phyloP scores from a whole-genome alignment of 2,113 vertebrate genomes.

The Sterrhoptilus dennistouni region DNA sequence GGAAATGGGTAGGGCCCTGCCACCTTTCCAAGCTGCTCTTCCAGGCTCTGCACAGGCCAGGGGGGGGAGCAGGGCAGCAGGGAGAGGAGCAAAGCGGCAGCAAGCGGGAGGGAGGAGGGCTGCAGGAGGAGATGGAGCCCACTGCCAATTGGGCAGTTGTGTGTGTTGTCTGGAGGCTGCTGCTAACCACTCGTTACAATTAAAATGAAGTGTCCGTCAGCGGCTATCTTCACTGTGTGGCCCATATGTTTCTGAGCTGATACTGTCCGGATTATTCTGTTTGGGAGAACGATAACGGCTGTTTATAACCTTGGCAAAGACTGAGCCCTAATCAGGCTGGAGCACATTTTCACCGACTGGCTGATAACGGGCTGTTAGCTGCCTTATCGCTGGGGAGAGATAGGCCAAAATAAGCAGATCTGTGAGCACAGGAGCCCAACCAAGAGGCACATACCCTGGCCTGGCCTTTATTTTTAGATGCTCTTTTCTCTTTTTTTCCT shows the following conservation, averaged over 20 bases:
- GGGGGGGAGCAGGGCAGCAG: neutral
- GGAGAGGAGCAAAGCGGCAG: neutral
- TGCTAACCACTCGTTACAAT: constrained; percentile 89
- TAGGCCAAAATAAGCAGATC: constrained; percentile 88
- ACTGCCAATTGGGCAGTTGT: constrained; percentile 74
- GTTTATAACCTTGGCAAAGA: constrained; percentile 99
- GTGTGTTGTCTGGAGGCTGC: constrained; percentile 76
- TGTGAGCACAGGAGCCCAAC: constrained; percentile 76
- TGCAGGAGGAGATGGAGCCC: constrained; percentile 7
- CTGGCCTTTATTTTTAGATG: constrained; percentile 89
- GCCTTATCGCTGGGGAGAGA: constrained; percentile 91
- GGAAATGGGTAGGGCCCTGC: neutral
- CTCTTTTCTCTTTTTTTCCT: neutral
- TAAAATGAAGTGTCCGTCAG: constrained; percentile 96
- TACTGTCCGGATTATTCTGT: constrained; percentile 97
- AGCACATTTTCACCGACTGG: constrained; percentile 96
- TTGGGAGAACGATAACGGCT: constrained; percentile 94
- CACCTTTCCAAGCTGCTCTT: neutral
- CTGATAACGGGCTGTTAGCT: constrained; percentile 95
- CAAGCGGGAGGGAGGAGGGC: neutral
- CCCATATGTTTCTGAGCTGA: constrained; percentile 98
- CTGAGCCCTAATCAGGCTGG: constrained; percentile 96
- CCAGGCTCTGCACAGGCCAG: neutral
- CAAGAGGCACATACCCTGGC: constrained; percentile 74
- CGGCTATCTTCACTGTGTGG: constrained; percentile 94